These are phyloP conservation scores for Vanessa cardui DNA, from an alignment of 2,888 invertebrate species.

Conservation along the genomic window DNA sequence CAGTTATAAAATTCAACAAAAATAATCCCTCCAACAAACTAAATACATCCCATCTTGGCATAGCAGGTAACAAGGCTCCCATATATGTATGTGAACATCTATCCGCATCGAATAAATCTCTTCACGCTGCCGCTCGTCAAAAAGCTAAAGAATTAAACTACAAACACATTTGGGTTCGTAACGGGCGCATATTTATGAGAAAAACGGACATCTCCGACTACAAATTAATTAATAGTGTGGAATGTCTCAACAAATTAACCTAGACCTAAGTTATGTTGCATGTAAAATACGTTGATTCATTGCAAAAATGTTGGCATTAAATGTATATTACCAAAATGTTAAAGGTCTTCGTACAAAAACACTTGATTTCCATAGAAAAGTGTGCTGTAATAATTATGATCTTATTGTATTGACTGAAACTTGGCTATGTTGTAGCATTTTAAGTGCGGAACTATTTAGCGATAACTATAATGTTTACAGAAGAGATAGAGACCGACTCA, in stretches of 20 bases:
- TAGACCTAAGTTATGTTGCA: neutral
- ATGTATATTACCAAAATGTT: conserved; percentile 16
- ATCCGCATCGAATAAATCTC: conserved; percentile 35
- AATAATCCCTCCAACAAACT: conserved; percentile 12
- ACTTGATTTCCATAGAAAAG: neutral
- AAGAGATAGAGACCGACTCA: conserved; percentile 6
- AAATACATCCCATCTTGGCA: conserved; percentile 8
- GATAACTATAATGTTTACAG: conserved; percentile 10
- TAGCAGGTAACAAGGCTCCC: conserved; percentile 22
- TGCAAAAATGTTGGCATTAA: neutral
- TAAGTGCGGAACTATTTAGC: conserved; percentile 4
- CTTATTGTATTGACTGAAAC: conserved; percentile 7
- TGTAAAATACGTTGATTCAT: neutral
- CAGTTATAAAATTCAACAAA: conserved; percentile 19
- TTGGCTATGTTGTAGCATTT: neutral
- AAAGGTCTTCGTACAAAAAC: conserved; percentile 1
- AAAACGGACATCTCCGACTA: conserved; percentile 21
- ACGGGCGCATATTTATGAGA: conserved; percentile 39
- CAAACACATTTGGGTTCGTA: conserved; percentile 35
- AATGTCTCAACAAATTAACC: neutral
- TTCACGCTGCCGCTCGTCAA: conserved; percentile 37
- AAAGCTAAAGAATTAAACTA: conserved; percentile 37
- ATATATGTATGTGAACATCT: conserved; percentile 42
- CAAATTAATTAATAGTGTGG: neutral
- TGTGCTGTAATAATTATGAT: neutral